Percentiles rank a stretch among this genome's conserved stretches.
phyloP scores from a whole-genome alignment of 1,140 invertebrate genomes.

The Anthonomus grandis region DNA sequence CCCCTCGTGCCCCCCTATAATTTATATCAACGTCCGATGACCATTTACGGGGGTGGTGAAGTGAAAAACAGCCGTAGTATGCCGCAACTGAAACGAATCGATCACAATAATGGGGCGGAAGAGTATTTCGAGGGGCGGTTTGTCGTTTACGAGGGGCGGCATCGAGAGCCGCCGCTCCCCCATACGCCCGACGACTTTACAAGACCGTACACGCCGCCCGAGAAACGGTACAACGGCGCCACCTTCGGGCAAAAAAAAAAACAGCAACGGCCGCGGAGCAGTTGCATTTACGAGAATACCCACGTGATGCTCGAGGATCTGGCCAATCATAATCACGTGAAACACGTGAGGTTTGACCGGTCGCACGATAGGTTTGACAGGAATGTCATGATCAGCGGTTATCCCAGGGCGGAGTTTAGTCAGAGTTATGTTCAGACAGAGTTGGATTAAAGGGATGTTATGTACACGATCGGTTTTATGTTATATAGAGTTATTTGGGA shows the following conservation, averaged over 20 bases:
- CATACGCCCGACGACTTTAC: slow-evolving; percentile 1
- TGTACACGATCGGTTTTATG: too few relatives aligned
- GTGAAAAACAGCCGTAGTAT: slow-evolving; percentile 41
- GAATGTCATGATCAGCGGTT: slow-evolving; percentile 41
- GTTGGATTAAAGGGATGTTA: slow-evolving; percentile 33
- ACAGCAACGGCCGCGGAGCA: slow-evolving; percentile 33
- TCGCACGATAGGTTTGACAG: slow-evolving; percentile 25
- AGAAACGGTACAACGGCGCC: slow-evolving; percentile 41
- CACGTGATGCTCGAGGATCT: slow-evolving; percentile 38
- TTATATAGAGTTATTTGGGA: too few relatives aligned
- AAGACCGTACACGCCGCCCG: slow-evolving; percentile 43
- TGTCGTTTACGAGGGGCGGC: slow-evolving; percentile 1
- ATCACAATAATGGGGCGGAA: slow-evolving; percentile 11
- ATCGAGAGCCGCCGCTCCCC: slow-evolving; percentile 8
- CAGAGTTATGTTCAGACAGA: slow-evolving; percentile 44
- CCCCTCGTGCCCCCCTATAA: slow-evolving; percentile 29
- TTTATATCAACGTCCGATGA: slow-evolving; percentile 17
- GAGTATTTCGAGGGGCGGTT: slow-evolving; percentile 12
- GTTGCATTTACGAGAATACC: slow-evolving; percentile 45
- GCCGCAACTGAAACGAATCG: slow-evolving; percentile 36
- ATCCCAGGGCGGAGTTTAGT: slow-evolving; percentile 45
- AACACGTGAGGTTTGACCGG: slow-evolving; percentile 22
- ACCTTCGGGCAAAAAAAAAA: slow-evolving; percentile 40
- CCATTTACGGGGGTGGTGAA: slow-evolving; percentile 3
- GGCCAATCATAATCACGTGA: slow-evolving; percentile 23